These are phyloP conservation scores for Rhinolophus ferrumequinum DNA, from an alignment of 2,113 vertebrate genomes.

Conservation along the genomic window DNA sequence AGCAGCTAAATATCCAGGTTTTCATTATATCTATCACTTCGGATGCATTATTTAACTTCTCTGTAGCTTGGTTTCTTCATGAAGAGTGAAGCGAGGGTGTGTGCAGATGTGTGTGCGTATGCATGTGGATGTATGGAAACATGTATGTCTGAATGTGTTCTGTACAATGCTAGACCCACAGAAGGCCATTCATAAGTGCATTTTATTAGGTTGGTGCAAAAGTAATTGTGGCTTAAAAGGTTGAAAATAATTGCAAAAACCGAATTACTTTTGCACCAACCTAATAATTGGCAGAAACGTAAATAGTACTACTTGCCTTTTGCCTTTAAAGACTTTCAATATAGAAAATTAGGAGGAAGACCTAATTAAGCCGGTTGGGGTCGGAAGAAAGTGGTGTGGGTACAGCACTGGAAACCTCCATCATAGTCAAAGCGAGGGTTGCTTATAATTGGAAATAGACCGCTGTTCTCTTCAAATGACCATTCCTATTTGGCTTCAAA, in stretches of 20 bases:
- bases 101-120: no score
- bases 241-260: no score
- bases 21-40: neutral
- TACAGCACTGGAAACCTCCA: neutral
- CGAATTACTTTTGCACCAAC: no score
- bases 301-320: neutral
- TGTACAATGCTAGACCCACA: neutral
- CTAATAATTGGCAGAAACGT: neutral
- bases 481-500: neutral
- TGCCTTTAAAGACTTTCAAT: neutral
- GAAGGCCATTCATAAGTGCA: neutral
- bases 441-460: neutral
- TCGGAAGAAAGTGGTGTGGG: neutral
- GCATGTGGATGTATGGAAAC: neutral
- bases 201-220: neutral
- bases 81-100: neutral
- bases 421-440: neutral
- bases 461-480: neutral
- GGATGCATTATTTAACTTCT: neutral
- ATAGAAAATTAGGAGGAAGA: neutral
- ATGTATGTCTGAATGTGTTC: neutral
- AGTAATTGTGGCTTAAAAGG: no score
- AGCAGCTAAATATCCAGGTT: neutral
- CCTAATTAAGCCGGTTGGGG: neutral
- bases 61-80: neutral